Base-by-base conservation (phyloP, 2,113 vertebrate species). In the Camelus dromedarius region DNA sequence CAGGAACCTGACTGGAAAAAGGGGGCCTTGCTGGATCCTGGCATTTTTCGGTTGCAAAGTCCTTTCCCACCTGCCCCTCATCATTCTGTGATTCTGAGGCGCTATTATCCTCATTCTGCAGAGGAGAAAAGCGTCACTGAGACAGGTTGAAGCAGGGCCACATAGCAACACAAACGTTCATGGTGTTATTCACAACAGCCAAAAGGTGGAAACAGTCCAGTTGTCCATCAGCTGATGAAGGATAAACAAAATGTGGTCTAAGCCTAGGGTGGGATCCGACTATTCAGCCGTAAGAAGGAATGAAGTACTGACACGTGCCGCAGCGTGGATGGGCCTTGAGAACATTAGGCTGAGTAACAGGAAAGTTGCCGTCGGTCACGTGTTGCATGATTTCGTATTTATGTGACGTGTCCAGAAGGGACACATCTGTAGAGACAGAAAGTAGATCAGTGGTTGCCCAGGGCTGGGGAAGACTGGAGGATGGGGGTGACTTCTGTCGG, bases 141-240 rank as follows among this genome's bases (percentile, higher is more conserved):
- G 42, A 26, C 88, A n/a, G 60, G 13, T 1, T 13, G 16, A 62
- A 14, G 32, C 19, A 10, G 38, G 30, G 52, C 50, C 7, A 8
- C 38, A 0, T 0, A 2, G 20, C 77, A n/a, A 24, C n/a, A 15
- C 4, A 7, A 22, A 13, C 1, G 12, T n/a, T 80, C n/a, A 12
- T 0, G 1, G 15, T 16, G 1, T 32, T 0, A 4, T 24, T 67
- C 48, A 3, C 11, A 15, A 13, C 0, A 3, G 35, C 70, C 35
- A 0, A 5, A 13, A 42, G 10, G 76, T 8, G 14, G 50, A 10
- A 8, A 3, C 67, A 9, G 10, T 66, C 77, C 35, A 5, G 1
- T 6, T 1, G 32, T 9, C 77, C 3, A 2, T 12, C n/a, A 0
- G 1, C 7, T 19, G 28, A 28, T 18, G 42, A 28, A 16, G 8